Evolutionary conservation across 1,140 invertebrate species (phyloP), one percentile per base, ranked within the genome.

Genomic region (Hyles vespertilio): DNA sequence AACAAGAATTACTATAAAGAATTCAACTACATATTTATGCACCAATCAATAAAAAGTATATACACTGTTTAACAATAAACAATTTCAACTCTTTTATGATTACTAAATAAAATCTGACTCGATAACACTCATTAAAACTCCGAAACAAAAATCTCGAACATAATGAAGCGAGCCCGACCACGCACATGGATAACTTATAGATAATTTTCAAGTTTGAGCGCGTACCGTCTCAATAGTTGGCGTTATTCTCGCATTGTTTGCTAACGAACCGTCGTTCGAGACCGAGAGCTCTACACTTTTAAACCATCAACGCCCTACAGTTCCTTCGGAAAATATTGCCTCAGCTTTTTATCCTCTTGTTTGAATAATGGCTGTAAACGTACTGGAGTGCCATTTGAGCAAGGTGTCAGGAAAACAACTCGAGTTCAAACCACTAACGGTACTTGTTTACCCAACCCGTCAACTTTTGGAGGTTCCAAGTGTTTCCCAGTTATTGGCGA

Each of bases 301-400:
- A 84, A 88, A 85, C 81, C 84, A 84, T 87, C 78, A 84, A 71
- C 79, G 76, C 73, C 73, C 74, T 78, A 83, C 82, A 66, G 75
- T 66, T 81, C 71, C 79, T 80, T 84, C 74, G 71, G 76, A 88
- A 88, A 88, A 88, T 88, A 88, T 88, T 85, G 78, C 79, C 79
- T 66, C 71, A 77, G 79, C 82, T 87, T 88, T 88, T 88, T 88
- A 87, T 83, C 78, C 78, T 82, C 79, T 85, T 87, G 82, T 87
- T 88, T 87, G 85, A 86, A 88, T 88, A 87, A 88, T 88, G 82
- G 72, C 75, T 79, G 78, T 86, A 84, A 88, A 83, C 71, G 81
- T 84, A 84, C 83, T 81, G 66, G 69, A 69, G 74, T 72, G 71
- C 77, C 77, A 83, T 86, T 86, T 79, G 71, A 79, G 75, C 74